phyloP scores from a whole-genome alignment of 2,797 vertebrate species.

The Phataginus tetradactyla region DNA sequence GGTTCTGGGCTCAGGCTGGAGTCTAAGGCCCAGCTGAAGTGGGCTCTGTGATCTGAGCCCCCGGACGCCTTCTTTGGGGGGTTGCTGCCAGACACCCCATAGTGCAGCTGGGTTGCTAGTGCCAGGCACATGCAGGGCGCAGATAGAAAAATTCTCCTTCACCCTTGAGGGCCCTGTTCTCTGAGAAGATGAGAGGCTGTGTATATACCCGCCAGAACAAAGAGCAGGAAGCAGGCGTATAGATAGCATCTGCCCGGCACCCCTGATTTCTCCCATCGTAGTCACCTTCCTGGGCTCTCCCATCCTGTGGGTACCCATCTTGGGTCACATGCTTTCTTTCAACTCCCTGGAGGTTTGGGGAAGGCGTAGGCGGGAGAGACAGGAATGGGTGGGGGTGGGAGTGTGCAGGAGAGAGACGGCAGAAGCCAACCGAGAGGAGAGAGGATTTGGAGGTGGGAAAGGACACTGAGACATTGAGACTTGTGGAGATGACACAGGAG shows the following conservation, averaged over 20 bases:
- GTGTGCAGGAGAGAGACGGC: neutral
- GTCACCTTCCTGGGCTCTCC: neutral
- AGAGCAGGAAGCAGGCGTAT: neutral
- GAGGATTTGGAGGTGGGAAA: conserved; percentile 1
- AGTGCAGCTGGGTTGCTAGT: neutral
- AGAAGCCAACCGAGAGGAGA: neutral
- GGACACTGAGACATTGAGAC: too few species aligned
- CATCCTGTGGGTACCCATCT: neutral
- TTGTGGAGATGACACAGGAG: neutral
- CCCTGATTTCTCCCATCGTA: neutral
- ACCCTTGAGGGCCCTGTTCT: neutral
- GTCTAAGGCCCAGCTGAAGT: neutral
- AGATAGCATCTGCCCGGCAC: neutral
- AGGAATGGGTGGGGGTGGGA: neutral
- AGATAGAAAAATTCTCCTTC: neutral
- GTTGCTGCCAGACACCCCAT: neutral
- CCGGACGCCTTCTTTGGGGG: neutral
- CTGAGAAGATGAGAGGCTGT: neutral
- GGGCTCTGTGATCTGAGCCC: neutral
- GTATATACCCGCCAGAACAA: neutral
- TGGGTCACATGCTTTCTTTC: neutral
- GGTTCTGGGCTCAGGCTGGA: neutral
- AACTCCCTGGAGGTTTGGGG: neutral
- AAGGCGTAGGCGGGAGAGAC: conserved; percentile 22
- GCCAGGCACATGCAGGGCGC: neutral